These are phyloP conservation scores for Gobio occitaniae DNA, from an alignment of 2,797 vertebrate genomes.

Conservation along the genomic window DNA sequence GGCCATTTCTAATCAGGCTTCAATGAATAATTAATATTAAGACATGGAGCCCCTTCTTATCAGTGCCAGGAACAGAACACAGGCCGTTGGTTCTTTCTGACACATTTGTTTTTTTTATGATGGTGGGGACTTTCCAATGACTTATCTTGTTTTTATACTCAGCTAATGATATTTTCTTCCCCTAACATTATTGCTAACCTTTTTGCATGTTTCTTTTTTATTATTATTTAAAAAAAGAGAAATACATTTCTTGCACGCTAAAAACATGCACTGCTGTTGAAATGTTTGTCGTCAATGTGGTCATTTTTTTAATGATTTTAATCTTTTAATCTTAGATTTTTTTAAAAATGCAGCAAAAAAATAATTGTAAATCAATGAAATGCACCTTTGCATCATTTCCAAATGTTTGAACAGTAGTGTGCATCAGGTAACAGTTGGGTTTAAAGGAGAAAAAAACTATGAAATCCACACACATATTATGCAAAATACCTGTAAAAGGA, in stretches of 20 bases:
- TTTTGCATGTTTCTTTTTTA: not conserved
- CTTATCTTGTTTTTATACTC: not conserved
- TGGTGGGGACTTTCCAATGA: conserved; percentile 3
- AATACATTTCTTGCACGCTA: not conserved
- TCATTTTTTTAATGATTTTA: not conserved
- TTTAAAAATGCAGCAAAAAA: not conserved
- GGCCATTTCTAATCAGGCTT: conserved; percentile 82
- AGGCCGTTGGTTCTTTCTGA: conserved; percentile 61
- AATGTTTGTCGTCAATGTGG: not conserved
- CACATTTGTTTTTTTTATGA: not conserved
- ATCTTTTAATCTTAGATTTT: not conserved
- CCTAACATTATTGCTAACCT: not conserved
- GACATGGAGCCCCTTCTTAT: conserved; percentile 78
- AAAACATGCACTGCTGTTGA: not conserved
- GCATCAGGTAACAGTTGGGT: not conserved
- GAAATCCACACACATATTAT: not conserved
- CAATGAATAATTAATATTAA: conserved; percentile 87
- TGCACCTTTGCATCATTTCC: not conserved
- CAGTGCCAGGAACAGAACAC: conserved; percentile 77
- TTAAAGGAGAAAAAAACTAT: not conserved
- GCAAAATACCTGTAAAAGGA: not conserved
- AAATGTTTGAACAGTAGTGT: not conserved
- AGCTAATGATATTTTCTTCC: not conserved
- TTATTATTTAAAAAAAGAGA: not conserved
- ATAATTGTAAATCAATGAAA: not conserved